A percentile compares a stretch with the other conserved stretches of the same genome.
phyloP scores from a whole-genome alignment of 1,140 invertebrate genomes.

The Euwallacea fornicatus region DNA sequence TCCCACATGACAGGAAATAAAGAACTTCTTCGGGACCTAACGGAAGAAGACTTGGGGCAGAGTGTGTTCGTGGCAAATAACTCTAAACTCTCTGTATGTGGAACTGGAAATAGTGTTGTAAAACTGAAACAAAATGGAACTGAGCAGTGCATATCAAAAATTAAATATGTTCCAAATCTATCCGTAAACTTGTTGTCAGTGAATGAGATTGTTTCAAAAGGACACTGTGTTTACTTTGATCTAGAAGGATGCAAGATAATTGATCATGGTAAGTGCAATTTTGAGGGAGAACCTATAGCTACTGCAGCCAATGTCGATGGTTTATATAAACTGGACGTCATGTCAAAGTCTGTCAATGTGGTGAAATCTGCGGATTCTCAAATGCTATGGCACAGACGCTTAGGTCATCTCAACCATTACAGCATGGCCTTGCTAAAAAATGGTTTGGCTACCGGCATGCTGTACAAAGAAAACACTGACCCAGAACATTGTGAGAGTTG shows the following conservation, averaged over 20 bases:
- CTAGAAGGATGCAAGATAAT: slow-evolving; percentile 24
- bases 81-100: slow-evolving; percentile 9
- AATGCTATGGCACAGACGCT: slow-evolving; percentile 36
- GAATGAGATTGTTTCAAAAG: slow-evolving; percentile 34
- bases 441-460: slow-evolving; percentile 27
- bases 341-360: slow-evolving; percentile 24
- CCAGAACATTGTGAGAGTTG: slow-evolving; percentile 32
- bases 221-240: slow-evolving; percentile 32
- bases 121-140: slow-evolving; percentile 19
- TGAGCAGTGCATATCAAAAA: slow-evolving; percentile 21
- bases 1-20: slow-evolving; percentile 11
- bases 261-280: slow-evolving; percentile 27
- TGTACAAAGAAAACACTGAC: slow-evolving; percentile 13
- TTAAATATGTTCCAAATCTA: slow-evolving; percentile 37
- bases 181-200: slow-evolving; percentile 38
- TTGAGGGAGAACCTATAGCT: slow-evolving; percentile 33
- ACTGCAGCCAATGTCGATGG: slow-evolving; percentile 32
- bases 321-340: slow-evolving; percentile 21
- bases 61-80: slow-evolving; percentile 21
- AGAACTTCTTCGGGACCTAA: slow-evolving; percentile 13
- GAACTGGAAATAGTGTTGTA: slow-evolving; percentile 15
- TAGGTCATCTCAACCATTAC: slow-evolving; percentile 36
- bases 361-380: slow-evolving; percentile 14
- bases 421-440: slow-evolving; percentile 33
- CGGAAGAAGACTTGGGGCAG: slow-evolving; percentile 13